These are phyloP conservation scores for Amblyjoppa fuscipennis DNA, from an alignment of 2,888 invertebrate genomes.

Conservation along the genomic window DNA sequence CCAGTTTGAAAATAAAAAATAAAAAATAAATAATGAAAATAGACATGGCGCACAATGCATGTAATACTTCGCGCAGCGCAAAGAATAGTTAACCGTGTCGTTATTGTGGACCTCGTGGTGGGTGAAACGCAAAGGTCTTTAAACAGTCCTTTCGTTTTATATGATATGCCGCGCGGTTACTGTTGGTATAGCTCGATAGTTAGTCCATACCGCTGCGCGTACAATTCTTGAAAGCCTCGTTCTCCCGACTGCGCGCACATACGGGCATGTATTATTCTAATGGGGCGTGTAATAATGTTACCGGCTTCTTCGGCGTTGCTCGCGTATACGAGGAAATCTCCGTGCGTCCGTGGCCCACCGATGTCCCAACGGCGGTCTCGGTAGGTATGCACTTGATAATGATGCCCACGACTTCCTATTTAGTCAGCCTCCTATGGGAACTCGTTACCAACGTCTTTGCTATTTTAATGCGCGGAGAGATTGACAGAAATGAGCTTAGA, in stretches of 20 bases:
- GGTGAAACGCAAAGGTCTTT: constrained; percentile 15
- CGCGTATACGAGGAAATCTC: constrained; percentile 18
- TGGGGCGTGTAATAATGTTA: constrained; percentile 44
- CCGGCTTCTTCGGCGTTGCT: constrained; percentile 30
- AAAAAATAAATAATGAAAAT: neutral
- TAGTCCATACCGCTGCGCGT: neutral
- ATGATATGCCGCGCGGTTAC: neutral
- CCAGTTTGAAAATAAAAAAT: neutral
- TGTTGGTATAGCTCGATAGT: neutral
- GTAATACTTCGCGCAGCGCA: neutral
- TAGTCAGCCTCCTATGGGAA: neutral
- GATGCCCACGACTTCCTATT: constrained; percentile 10
- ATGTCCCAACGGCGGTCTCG: neutral
- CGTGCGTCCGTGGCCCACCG: neutral
- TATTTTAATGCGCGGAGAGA: neutral
- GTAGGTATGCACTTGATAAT: constrained; percentile 35
- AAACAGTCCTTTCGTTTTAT: constrained; percentile 24
- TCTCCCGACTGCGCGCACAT: neutral
- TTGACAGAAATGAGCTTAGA: neutral
- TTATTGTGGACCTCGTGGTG: constrained; percentile 12
- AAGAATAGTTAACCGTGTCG: neutral
- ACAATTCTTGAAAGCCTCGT: constrained; percentile 4
- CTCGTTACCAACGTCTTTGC: neutral
- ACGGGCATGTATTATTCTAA: constrained; percentile 20
- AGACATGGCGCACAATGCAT: neutral